These are phyloP conservation scores for Poliocrania exsul DNA, from an alignment of 2,797 vertebrate species.

Conservation along the genomic window DNA sequence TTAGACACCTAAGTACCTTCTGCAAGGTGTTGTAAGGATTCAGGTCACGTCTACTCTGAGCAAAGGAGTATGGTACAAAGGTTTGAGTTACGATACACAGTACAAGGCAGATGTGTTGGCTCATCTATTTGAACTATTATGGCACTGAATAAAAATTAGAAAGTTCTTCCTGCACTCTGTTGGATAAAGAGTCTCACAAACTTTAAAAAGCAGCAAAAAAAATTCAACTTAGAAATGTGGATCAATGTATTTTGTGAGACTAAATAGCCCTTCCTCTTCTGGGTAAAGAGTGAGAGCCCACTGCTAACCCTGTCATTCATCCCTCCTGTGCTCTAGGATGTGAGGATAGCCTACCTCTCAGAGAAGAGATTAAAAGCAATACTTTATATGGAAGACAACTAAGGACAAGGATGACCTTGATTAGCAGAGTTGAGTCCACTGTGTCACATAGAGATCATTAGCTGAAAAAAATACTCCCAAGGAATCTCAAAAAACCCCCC, in stretches of 20 bases:
- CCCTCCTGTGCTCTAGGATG: background rate
- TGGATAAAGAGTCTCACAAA: background rate
- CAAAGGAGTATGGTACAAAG: background rate
- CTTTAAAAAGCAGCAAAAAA: background rate
- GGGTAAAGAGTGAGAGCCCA: background rate
- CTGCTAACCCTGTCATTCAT: background rate
- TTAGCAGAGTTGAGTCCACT: background rate
- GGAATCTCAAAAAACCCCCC: background rate
- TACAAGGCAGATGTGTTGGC: background rate
- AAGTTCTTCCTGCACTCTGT: background rate
- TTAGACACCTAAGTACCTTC: background rate
- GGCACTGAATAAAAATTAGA: background rate
- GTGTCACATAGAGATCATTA: background rate
- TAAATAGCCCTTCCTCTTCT: background rate
- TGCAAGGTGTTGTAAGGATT: background rate
- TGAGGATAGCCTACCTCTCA: background rate
- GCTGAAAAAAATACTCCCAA: background rate
- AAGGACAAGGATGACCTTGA: background rate
- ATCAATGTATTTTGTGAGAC: background rate
- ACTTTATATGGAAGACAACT: background rate
- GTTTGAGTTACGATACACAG: background rate
- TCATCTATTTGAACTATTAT: background rate
- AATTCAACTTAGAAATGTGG: background rate
- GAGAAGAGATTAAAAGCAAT: background rate
- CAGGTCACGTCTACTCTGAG: background rate